Evolutionary conservation across 1,140 invertebrate species (phyloP).

Genomic region (Lutraria rhynchaena): DNA sequence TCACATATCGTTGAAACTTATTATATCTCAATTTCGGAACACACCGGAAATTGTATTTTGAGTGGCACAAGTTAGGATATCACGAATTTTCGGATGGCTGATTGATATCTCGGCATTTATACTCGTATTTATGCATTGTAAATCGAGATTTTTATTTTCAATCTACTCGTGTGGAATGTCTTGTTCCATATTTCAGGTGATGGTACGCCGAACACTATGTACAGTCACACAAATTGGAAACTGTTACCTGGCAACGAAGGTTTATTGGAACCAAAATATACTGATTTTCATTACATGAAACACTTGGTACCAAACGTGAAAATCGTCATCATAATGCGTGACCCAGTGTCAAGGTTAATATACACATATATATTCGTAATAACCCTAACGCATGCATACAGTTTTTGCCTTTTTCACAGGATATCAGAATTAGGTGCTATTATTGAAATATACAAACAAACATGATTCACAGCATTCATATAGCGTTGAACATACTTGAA

Average conservation of each 20-base stretch:
- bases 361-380: too few relatives aligned
- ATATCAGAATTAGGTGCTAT: too few relatives aligned
- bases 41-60: too few relatives aligned
- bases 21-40: too few relatives aligned
- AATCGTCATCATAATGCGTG: not conserved
- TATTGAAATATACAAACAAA: too few relatives aligned
- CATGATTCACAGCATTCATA: too few relatives aligned
- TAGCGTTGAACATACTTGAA: not conserved
- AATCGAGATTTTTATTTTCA: too few relatives aligned
- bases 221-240: not conserved
- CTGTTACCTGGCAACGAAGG: constrained; percentile 5
- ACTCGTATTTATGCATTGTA: too few relatives aligned
- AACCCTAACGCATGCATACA: not conserved
- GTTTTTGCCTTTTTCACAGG: not conserved
- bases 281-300: constrained; percentile 4
- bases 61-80: too few relatives aligned
- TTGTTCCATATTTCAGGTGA: not conserved
- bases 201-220: not conserved
- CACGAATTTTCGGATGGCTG: too few relatives aligned
- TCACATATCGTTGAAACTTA: too few relatives aligned
- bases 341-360: not conserved
- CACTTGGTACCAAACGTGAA: not conserved
- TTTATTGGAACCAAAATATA: not conserved
- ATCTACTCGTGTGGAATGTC: not conserved
- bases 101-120: too few relatives aligned